phyloP scores from a whole-genome alignment of 2,888 invertebrate species.

The Aspidiotus rigidus region DNA sequence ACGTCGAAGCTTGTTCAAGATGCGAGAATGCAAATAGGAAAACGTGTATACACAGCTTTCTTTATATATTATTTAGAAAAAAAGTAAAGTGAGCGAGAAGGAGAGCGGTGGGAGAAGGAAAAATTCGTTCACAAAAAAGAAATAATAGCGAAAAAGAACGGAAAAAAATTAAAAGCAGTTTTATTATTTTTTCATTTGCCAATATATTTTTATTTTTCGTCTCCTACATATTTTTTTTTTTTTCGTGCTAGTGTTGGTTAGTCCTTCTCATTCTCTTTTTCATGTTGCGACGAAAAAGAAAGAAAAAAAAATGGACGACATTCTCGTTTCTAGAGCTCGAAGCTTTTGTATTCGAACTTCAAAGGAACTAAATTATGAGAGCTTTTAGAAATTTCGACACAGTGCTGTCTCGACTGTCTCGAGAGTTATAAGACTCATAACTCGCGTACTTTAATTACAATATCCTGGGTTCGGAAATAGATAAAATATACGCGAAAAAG shows the following conservation, averaged over 20 bases:
- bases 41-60: conserved; percentile 20
- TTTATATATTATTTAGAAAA: conserved; percentile 19
- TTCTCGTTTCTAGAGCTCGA: conserved; percentile 22
- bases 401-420: conserved; percentile 20
- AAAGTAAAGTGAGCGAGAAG: conserved; percentile 23
- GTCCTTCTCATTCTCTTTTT: too few species aligned
- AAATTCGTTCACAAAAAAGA: conserved; percentile 4
- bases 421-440: too few species aligned
- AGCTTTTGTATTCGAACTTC: conserved; percentile 27
- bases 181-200: conserved; percentile 32
- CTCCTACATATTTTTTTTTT: neutral
- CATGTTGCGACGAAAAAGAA: too few species aligned
- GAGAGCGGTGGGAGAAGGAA: neutral
- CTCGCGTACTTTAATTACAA: conserved; percentile 22
- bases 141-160: conserved; percentile 4
- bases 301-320: conserved; percentile 6
- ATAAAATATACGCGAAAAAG: conserved; percentile 13
- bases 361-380: conserved; percentile 30
- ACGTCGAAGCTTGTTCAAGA: conserved; percentile 25
- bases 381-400: conserved; percentile 29
- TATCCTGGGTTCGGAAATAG: conserved; percentile 17
- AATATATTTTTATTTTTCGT: conserved; percentile 24
- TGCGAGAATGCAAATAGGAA: conserved; percentile 27
- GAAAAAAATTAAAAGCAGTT: conserved; percentile 28
- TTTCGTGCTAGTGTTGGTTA: neutral